Conservation (phyloP, 2,113 vertebrate genomes). For the Plectropomus leopardus region DNA sequence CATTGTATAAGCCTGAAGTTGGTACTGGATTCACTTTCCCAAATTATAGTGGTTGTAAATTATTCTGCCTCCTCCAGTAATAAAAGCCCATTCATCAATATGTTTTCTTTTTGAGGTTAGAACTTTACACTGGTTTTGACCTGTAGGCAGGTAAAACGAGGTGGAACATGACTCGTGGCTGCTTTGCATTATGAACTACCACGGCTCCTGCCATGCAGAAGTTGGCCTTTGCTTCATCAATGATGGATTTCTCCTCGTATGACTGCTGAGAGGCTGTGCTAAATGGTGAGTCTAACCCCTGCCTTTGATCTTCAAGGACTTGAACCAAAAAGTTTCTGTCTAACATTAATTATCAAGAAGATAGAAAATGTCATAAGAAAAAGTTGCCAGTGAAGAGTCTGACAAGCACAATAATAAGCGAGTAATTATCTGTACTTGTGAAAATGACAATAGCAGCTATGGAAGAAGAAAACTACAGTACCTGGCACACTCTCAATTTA, state of each 20-base stretch:
- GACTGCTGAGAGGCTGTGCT: slow-evolving; percentile 14
- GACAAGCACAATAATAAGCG: slow-evolving; percentile 18
- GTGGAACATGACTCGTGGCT: slow-evolving; percentile 41
- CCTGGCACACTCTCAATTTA: slow-evolving; percentile 53
- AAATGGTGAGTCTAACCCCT: neutral
- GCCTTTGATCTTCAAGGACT: slow-evolving; percentile 23
- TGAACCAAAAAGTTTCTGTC: neutral
- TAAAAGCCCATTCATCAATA: slow-evolving; percentile 20
- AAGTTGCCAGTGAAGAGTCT: slow-evolving; percentile 2
- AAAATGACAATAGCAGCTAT: slow-evolving; percentile 58
- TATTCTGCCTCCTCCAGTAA: slow-evolving; percentile 30
- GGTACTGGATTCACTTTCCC: slow-evolving; percentile 12
- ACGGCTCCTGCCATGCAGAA: slow-evolving; percentile 23
- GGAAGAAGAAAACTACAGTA: slow-evolving; percentile 32
- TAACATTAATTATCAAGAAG: slow-evolving; percentile 13
- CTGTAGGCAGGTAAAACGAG: slow-evolving; percentile 34
- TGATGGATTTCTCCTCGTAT: slow-evolving; percentile 32
- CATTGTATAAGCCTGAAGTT: slow-evolving; percentile 4
- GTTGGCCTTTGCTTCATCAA: slow-evolving; percentile 18
- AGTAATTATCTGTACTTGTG: slow-evolving; percentile 36
- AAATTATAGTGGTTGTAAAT: neutral
- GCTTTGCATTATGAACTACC: slow-evolving; percentile 44
- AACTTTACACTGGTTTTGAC: slow-evolving; percentile 31
- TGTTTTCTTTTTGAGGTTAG: slow-evolving; percentile 30
- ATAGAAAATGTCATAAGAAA: slow-evolving; percentile 9